Evolutionary conservation across 1,140 invertebrate species (phyloP), one percentile per base, ranked within the genome.

Genomic region (Heterodera schachtii): DNA sequence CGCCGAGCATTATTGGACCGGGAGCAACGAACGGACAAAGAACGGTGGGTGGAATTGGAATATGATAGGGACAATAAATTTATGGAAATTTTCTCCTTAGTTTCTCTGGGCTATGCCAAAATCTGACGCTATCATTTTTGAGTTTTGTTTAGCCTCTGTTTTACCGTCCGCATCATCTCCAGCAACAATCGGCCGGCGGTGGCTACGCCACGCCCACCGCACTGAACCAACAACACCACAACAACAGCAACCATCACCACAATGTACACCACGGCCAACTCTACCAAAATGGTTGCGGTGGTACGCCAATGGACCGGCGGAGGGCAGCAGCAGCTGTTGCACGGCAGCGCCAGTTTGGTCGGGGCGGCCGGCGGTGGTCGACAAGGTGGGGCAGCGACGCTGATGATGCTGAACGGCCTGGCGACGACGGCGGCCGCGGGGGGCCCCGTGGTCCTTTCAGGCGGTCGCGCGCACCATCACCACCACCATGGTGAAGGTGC

Each of bases 1-100:
- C 57, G 43, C 44, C 66, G 19, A 57, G 49, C 75, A 57, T 76
- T 76, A 6, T 76, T 16, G 52, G 43, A 4, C 75, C n/a, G 16
- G 31, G 41, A 57, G 3, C 75, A 44, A 76, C 75, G 21, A 76
- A 75, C 46, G 60, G 47, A 31, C 31, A 41, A 11, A 75, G 74
- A 41, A 75, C 60, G 47, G 47, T 49, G 9, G 47, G 47, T 9
- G 47, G 47, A 9, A 9, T 49, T 9, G 47, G 47, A 9, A 49
- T 49, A 6, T 49, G 9, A 49, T 9, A 9, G 47, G 9, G 47
- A 6, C 4, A 49, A 49, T 9, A 49, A 49, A 49, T 49, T 49
- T 49, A 49, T 49, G n/a, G n/a, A n/a, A n/a, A n/a, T n/a, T n/a
- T n/a, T n/a, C n/a, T n/a, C n/a, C n/a, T n/a, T n/a, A n/a, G n/a